A percentile compares a stretch with the other conserved stretches of the same genome.
Conservation (phyloP, 2,797 vertebrate genomes). For the Todus mexicanus region DNA sequence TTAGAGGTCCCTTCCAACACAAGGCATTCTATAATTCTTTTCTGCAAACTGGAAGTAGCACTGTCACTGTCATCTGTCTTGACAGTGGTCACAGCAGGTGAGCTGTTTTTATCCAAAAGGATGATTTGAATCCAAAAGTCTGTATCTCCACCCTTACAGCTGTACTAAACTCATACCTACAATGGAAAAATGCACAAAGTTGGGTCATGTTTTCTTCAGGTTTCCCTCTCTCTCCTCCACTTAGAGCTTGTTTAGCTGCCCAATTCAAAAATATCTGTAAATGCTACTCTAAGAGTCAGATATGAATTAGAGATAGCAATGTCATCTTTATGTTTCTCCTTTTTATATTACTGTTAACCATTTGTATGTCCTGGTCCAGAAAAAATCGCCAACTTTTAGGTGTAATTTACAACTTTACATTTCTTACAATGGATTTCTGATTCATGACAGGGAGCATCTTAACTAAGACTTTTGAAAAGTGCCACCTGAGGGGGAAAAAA, state of each 20-base stretch:
- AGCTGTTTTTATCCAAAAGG: not conserved
- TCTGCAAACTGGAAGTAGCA: not conserved
- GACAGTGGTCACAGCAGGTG: not conserved
- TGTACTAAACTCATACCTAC: not conserved
- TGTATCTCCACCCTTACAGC: not conserved
- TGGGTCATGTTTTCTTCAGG: not conserved
- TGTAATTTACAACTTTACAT: not conserved
- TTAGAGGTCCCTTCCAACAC: too few species aligned
- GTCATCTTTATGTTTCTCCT: not conserved
- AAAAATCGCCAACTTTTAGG: not conserved
- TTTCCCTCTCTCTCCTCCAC: not conserved
- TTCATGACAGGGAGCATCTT: not conserved
- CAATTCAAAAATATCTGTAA: not conserved
- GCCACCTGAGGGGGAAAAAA: not conserved
- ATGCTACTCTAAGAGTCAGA: not conserved
- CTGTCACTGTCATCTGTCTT: not conserved
- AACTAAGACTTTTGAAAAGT: not conserved
- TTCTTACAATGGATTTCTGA: not conserved
- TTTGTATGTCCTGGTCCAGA: not conserved
- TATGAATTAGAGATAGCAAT: not conserved
- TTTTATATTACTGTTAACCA: not conserved
- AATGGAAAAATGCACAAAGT: not conserved
- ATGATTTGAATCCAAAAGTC: not conserved
- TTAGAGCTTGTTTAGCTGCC: not conserved
- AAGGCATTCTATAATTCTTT: too few species aligned